Conservation (phyloP, 2,888 invertebrate species). For the Diaphora mendica region DNA sequence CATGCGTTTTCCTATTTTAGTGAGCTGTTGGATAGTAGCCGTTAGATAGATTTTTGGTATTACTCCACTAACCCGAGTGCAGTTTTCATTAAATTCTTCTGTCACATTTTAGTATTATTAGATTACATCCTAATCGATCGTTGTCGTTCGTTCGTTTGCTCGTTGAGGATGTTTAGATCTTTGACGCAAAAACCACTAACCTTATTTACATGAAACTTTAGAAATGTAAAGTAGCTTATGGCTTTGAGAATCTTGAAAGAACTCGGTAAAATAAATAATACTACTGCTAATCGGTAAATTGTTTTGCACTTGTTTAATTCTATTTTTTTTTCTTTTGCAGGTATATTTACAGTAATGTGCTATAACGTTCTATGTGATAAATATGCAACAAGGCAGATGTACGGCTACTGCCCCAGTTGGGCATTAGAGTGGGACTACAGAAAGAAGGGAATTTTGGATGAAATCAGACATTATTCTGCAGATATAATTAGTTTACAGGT, state of each 20-base stretch:
- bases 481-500: conserved; percentile 96
- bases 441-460: conserved; percentile 98
- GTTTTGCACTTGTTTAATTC: conserved; percentile 8
- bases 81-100: background rate
- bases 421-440: conserved; percentile 99
- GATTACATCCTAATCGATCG: background rate
- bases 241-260: too few species aligned
- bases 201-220: too few species aligned
- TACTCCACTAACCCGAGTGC: background rate
- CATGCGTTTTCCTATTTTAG: background rate
- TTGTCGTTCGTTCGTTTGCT: too few species aligned
- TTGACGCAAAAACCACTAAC: too few species aligned
- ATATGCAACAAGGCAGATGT: conserved; percentile 99
- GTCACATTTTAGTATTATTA: background rate
- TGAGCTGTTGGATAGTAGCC: background rate
- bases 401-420: conserved; percentile 99
- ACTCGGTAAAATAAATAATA: background rate
- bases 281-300: background rate
- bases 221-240: too few species aligned
- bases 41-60: background rate
- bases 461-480: conserved; percentile 97
- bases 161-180: too few species aligned
- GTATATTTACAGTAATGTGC: conserved; percentile 99
- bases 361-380: conserved; percentile 99
- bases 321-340: conserved; percentile 70